These are phyloP conservation scores for Medauroidea extradentata DNA, from an alignment of 1,140 invertebrate genomes.

Conservation along the genomic window DNA sequence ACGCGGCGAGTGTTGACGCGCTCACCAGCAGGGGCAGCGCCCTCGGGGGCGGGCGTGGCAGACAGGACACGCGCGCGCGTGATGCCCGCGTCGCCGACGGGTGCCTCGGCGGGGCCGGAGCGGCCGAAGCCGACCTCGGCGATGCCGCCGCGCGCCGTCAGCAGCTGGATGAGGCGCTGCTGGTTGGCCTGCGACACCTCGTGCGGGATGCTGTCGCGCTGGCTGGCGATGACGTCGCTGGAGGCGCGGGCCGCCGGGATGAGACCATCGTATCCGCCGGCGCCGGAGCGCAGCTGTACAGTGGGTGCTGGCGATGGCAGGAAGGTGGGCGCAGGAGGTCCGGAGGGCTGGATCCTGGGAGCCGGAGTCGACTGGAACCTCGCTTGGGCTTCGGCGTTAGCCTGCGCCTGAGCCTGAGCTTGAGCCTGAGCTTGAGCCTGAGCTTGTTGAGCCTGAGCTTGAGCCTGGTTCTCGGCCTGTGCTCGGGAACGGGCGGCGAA, in stretches of 20 bases:
- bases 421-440: slow-evolving; percentile 1
- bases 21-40: slow-evolving; percentile 48
- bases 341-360: no score
- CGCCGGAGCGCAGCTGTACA: slow-evolving; percentile 14
- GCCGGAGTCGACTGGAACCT: neutral
- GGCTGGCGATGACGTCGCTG: slow-evolving; percentile 33
- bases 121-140: slow-evolving; percentile 46
- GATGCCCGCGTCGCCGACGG: slow-evolving; percentile 39
- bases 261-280: neutral
- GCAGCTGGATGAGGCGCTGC: slow-evolving; percentile 46
- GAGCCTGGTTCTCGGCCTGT: neutral
- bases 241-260: slow-evolving; percentile 7
- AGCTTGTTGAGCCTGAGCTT: slow-evolving; percentile 1
- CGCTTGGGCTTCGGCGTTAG: neutral
- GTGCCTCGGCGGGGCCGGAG: slow-evolving; percentile 25
- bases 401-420: neutral
- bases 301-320: slow-evolving; percentile 13
- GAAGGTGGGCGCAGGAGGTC: neutral
- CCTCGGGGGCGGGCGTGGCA: slow-evolving; percentile 51
- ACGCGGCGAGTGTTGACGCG: slow-evolving; percentile 56
- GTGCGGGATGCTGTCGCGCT: slow-evolving; percentile 30
- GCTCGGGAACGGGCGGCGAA: slow-evolving; percentile 21
- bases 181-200: slow-evolving; percentile 47
- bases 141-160: slow-evolving; percentile 46
- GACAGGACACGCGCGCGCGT: slow-evolving; percentile 49